A percentile compares a stretch with the other conserved stretches of the same genome.
These are phyloP conservation scores for Philereme vetulata DNA, from an alignment of 2,888 invertebrate species.

Conservation along the genomic window DNA sequence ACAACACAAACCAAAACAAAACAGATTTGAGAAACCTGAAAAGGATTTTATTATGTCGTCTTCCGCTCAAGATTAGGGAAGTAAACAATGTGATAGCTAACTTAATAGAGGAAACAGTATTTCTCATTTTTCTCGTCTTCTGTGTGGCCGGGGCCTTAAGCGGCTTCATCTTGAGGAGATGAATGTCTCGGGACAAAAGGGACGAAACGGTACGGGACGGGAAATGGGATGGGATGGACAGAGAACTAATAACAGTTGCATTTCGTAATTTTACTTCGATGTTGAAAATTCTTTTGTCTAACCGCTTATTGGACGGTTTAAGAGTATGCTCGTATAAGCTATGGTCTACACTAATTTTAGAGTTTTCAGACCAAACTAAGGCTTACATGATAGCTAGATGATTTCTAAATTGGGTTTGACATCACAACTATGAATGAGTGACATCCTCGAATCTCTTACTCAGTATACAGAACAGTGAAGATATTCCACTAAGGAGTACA, in stretches of 20 bases:
- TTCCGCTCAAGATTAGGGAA: constrained; percentile 19
- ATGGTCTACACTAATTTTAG: not conserved
- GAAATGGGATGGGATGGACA: constrained; percentile 2
- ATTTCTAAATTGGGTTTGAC: no score
- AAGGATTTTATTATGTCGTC: constrained; percentile 14
- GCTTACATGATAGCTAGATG: no score
- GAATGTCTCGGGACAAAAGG: constrained; percentile 29
- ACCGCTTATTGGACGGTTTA: not conserved
- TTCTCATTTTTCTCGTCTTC: constrained; percentile 20
- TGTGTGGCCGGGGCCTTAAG: constrained; percentile 23
- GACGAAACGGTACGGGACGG: constrained; percentile 17
- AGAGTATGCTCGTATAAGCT: not conserved
- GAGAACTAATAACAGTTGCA: not conserved
- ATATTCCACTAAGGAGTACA: no score
- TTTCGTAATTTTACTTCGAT: no score
- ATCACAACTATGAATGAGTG: no score
- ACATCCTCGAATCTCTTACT: no score
- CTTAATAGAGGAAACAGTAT: constrained; percentile 26
- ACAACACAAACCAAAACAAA: not conserved
- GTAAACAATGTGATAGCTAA: constrained; percentile 24
- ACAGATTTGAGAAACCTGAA: constrained; percentile 1
- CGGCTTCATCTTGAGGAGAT: constrained; percentile 29
- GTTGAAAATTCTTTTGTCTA: no score
- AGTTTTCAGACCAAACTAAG: not conserved
- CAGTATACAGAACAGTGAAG: no score